Evolutionary conservation across 2,888 invertebrate genomes (phyloP), one percentile per base, ranked within the genome.

Genomic region (Machimus rusticus): DNA sequence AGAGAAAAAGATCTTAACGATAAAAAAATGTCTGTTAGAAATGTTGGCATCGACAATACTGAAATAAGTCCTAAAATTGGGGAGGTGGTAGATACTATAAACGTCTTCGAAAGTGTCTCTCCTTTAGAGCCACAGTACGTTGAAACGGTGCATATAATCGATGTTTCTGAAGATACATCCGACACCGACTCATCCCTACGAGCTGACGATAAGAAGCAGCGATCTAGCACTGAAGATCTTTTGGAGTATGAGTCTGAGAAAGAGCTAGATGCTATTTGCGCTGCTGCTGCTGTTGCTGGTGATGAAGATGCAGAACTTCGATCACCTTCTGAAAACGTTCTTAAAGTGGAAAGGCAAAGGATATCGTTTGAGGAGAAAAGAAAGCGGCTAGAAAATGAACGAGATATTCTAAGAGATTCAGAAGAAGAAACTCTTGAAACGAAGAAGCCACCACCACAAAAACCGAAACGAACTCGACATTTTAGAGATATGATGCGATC

Each of bases 1-100:
- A 95, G 94, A 89, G 95, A 95, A 90, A 95, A 94, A 90, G 96
- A 96, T 91, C 95, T 96, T 82, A 92, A 95, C 1, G 95, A 95
- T 90, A 94, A 95, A 19, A 94, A 94, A 88, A 95, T 96, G 89
- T 93, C 94, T 5, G 93, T 84, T 2, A 90, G 90, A 82, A 91
- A 90, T 86, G 91, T 92, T 55, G 91, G 90, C 28, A 88, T 92
- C 77, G 91, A 91, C n/a, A 74, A 39, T 23, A 87, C 88, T 14
- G 57, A 81, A 14, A 39, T 84, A 12, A 39, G 79, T 43, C 74
- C 88, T 2, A 91, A 91, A 74, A 90, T 91, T 81, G 94, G 91
- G 2, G 91, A 92, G 89, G 91, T 94, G 89, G 92, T 94, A 28
- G 93, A 93, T 88, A 93, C 94, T 0, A 93, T 93, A 0, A 94